phyloP scores from a whole-genome alignment of 2,113 vertebrate species.

The Oceanodroma tethys region DNA sequence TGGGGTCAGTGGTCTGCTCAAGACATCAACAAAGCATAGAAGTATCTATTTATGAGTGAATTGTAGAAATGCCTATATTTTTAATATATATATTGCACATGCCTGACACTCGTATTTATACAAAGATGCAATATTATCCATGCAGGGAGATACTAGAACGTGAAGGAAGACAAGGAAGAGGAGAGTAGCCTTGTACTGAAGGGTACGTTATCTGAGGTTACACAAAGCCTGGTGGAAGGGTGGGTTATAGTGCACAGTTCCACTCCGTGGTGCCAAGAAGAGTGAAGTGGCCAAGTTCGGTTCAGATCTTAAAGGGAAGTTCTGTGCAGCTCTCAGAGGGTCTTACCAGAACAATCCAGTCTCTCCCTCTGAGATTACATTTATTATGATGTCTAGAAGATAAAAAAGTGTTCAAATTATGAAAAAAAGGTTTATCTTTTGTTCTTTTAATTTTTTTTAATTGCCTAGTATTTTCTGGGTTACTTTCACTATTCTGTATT shows the following conservation, averaged over 20 bases:
- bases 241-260: not conserved
- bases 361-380: not conserved
- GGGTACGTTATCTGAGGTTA: not conserved
- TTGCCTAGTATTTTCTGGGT: not conserved
- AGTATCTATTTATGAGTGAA: not conserved
- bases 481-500: not conserved
- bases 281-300: not conserved
- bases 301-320: not conserved
- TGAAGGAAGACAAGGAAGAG: not conserved
- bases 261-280: rapidly evolving
- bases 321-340: not conserved
- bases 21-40: not conserved
- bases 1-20: not conserved
- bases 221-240: not conserved
- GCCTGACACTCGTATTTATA: not conserved
- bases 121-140: not conserved
- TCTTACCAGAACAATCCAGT: not conserved
- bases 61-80: not conserved
- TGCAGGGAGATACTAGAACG: not conserved
- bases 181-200: not conserved
- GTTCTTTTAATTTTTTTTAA: not conserved
- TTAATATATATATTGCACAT: not conserved
- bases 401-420: not conserved
- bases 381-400: not conserved
- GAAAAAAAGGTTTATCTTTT: not conserved